Conservation (phyloP, 2,888 invertebrate species). For the Yponomeuta cagnagella region DNA sequence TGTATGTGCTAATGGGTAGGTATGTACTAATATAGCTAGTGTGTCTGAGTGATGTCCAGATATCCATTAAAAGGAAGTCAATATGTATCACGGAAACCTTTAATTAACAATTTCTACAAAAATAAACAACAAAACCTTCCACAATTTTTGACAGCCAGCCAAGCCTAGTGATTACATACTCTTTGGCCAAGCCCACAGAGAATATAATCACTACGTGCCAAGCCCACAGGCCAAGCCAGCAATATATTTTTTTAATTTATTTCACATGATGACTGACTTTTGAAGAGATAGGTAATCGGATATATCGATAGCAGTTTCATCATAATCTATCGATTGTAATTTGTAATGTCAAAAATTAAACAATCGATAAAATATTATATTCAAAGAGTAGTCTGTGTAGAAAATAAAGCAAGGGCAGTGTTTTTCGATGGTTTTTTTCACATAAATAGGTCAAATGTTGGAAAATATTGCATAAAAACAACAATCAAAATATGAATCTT, state of each 20-base stretch:
- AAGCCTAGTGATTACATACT: too few species aligned
- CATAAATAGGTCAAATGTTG: not conserved
- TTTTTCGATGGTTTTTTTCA: not conserved
- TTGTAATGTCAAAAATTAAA: not conserved
- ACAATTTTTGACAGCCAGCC: not conserved
- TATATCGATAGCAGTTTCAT: not conserved
- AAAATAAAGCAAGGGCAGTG: not conserved
- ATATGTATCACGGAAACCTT: too few species aligned
- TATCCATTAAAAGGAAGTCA: too few species aligned
- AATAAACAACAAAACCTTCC: not conserved
- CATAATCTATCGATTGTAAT: not conserved
- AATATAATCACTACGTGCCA: too few species aligned
- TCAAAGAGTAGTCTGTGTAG: too few species aligned
- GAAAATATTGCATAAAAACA: not conserved
- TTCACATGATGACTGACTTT: not conserved
- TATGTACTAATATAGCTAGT: too few species aligned
- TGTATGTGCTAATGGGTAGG: too few species aligned
- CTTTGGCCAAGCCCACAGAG: too few species aligned
- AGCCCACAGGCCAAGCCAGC: too few species aligned
- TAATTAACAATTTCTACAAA: too few species aligned
- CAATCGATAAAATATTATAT: not conserved
- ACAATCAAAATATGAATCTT: not conserved
- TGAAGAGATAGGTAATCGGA: not conserved
- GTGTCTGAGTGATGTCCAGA: too few species aligned
- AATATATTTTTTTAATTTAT: too few species aligned